Percentiles rank a stretch among this genome's conserved stretches.
These are phyloP conservation scores for Colius striatus DNA, from an alignment of 2,113 vertebrate genomes.

Conservation along the genomic window DNA sequence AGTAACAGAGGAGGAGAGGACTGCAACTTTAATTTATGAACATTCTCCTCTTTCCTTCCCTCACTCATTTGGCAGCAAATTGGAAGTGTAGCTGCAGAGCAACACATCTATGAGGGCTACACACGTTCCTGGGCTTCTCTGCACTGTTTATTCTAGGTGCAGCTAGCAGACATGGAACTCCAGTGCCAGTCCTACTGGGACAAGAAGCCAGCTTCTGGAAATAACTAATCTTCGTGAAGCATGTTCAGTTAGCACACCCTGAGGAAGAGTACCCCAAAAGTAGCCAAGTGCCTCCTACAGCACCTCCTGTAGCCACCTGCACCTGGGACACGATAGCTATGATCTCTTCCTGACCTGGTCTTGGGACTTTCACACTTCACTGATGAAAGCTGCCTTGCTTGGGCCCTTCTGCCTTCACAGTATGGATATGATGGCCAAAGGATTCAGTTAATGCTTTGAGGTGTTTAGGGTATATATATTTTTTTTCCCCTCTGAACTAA, in stretches of 20 bases:
- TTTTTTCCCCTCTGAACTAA: background rate
- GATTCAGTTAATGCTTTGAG: background rate
- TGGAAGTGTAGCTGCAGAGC: background rate
- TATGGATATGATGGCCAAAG: background rate
- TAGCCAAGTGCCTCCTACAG: background rate
- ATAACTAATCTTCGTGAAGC: background rate
- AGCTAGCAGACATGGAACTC: background rate
- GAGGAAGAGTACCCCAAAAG: background rate
- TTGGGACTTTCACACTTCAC: background rate
- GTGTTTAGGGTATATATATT: background rate
- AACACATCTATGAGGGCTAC: background rate
- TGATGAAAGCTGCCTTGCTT: background rate
- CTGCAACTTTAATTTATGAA: constrained; percentile 19
- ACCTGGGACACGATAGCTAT: rapidly evolving
- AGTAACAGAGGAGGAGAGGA: constrained; percentile 10
- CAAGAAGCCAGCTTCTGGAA: background rate
- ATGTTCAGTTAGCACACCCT: background rate
- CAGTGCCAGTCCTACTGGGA: background rate
- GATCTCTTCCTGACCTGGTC: background rate
- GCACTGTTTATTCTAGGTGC: background rate
- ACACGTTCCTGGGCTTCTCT: rapidly evolving
- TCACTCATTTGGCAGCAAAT: background rate
- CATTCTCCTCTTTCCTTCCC: constrained; percentile 32
- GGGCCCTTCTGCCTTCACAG: background rate
- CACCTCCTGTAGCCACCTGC: background rate